Percentiles rank a stretch among this genome's conserved stretches.
These are phyloP conservation scores for Melipona quadrifasciata DNA, from an alignment of 1,140 invertebrate genomes.

Conservation along the genomic window DNA sequence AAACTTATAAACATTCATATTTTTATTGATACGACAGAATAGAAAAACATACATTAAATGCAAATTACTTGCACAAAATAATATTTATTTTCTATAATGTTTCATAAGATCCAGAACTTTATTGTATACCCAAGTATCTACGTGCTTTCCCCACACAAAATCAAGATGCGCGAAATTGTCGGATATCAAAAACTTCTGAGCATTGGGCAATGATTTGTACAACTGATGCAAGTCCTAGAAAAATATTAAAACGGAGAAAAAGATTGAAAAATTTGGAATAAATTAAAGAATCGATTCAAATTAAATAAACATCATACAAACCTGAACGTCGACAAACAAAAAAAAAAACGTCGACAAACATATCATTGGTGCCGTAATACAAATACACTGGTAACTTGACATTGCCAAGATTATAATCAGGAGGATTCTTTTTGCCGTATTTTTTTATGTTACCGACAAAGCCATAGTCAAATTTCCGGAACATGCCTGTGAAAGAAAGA, in stretches of 20 bases:
- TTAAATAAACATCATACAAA: slow-evolving; percentile 34
- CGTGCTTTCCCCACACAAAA: slow-evolving; percentile 86
- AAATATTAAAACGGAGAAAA: neutral
- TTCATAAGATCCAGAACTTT: slow-evolving; percentile 60
- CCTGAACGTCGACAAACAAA: slow-evolving; percentile 78
- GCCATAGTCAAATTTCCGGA: slow-evolving; percentile 86
- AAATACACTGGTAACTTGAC: slow-evolving; percentile 86
- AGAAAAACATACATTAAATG: too few species aligned
- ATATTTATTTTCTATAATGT: neutral
- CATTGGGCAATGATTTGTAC: slow-evolving; percentile 80
- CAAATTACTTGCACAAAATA: neutral
- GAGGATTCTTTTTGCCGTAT: slow-evolving; percentile 80
- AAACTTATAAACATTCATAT: too few species aligned
- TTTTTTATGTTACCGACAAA: slow-evolving; percentile 80
- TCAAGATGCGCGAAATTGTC: slow-evolving; percentile 86
- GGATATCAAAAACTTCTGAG: slow-evolving; percentile 80
- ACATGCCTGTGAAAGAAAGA: slow-evolving; percentile 68
- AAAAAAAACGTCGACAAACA: slow-evolving; percentile 80
- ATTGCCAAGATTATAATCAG: slow-evolving; percentile 83
- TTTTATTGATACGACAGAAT: neutral
- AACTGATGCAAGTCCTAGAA: slow-evolving; percentile 76
- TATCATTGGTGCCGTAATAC: slow-evolving; percentile 86
- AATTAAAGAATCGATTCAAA: neutral
- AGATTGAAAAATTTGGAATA: neutral
- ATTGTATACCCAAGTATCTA: slow-evolving; percentile 83